Evolutionary conservation across 37 sponge, comb jelly and placozoan species (phyloP), one percentile per base, ranked within the genome.

Genomic region (Ephydatia muelleri): DNA sequence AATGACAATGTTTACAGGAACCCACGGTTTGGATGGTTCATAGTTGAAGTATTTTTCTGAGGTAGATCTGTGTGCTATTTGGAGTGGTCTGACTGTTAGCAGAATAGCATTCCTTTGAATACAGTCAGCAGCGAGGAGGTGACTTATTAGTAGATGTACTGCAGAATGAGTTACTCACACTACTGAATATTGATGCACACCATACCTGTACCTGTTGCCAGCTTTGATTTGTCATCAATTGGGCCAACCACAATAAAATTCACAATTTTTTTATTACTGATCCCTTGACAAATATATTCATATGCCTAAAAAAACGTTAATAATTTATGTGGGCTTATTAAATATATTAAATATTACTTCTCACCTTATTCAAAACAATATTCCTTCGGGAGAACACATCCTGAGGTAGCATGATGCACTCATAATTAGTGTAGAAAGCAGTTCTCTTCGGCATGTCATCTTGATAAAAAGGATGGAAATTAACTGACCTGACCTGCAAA

Each of bases 241-340:
- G 85, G 85, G 39, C 85, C 85, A 26, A 85, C 68, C 47, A 85
- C 71, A n/a, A 85, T 27, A 47, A 85, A 70, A 36, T 85, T 49
- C 23, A 76, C 3, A 43, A 26, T 2, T 14, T 36, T 30, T n/a
- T 21, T 30, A 6, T 49, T 26, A 26, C 70, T n/a, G 31, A 34
- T 31, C 34, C n/a, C n/a, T 23, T 34, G n/a, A 12, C n/a, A 67
- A 81, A 34, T 16, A 34, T 43, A 43, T 43, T 43, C 43, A 43
- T 43, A 43, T 9, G 43, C 43, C 43, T 43, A 43, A 9, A 43
- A 43, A 43, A 43, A 43, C 6, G 6, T 6, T 43, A 9, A 6
- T 9, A 6, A 43, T 43, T 43, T 43, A 43, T 9, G 43, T 6
- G 6, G 3, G 43, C 6, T 6, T 43, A 43, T 43, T 9, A 9